phyloP scores from a whole-genome alignment of 2,113 vertebrate genomes.

The Cercocebus atys region DNA sequence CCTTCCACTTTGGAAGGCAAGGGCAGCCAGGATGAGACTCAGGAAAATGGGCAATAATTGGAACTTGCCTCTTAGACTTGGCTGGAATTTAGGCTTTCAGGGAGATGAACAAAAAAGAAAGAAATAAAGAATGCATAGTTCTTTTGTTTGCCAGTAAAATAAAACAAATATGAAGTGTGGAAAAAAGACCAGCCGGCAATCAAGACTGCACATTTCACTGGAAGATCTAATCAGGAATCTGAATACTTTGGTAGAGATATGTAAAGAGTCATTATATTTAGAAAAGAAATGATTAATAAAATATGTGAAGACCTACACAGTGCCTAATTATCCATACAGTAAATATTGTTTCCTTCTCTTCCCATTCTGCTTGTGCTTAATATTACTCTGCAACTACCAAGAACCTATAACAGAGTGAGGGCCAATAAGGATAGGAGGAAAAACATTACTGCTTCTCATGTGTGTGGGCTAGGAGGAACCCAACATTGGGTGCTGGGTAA shows the following conservation, averaged over 20 bases:
- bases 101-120: background rate
- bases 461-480: background rate
- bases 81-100: background rate
- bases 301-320: background rate
- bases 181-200: background rate
- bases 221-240: background rate
- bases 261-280: background rate
- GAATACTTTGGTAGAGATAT: background rate
- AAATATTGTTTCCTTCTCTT: background rate
- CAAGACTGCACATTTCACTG: background rate
- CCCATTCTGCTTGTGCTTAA: background rate
- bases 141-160: background rate
- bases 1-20: background rate
- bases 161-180: background rate
- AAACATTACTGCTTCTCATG: background rate
- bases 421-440: accelerated
- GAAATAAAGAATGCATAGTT: background rate
- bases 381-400: background rate
- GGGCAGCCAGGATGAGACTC: too few species aligned
- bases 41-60: background rate
- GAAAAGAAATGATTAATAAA: background rate
- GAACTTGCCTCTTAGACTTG: background rate
- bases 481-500: background rate
- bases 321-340: background rate
- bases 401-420: background rate